Evolutionary conservation across 2,888 invertebrate genomes (phyloP), one percentile per base, ranked within the genome.

Genomic region (Ectropis crepuscularia): DNA sequence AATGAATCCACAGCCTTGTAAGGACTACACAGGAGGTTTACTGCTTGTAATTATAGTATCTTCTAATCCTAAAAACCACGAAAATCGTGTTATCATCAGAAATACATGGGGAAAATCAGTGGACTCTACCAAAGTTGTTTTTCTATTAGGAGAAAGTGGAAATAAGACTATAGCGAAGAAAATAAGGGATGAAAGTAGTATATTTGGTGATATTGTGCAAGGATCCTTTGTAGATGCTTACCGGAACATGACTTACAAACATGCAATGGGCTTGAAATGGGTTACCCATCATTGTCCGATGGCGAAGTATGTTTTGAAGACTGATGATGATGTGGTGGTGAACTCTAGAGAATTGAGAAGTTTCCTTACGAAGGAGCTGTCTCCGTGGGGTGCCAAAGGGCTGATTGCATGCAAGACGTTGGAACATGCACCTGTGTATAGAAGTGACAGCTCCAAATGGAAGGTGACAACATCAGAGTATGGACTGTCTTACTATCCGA

Each of bases 181-280:
- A 39, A 93, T 95, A 74, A 76, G 80, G 5, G 77, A 86, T 6
- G 96, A 97, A 78, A 94, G 94, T 75, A 76, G 77, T 0, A 77
- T 82, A 0, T 92, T 95, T 74, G 91, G 92, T 0, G 97, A 97
- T 77, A 90, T 97, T 55, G 93, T 97, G 12, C 96, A 97, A 78
- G 97, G 97, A 0, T 95, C 93, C 63, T 97, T 97, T 76, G 71
- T 93, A 46, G 97, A 97, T 86, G 94, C 95, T 0, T 97, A 97
- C 78, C 93, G 95, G 54, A 97, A 97, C 83, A 94, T 97, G 87
- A 97, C 97, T 0, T 96, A 97, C 75, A 97, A 97, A 79, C 97
- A 97, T 82, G 95, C 96, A 6, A 96, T 96, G 94, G 96, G 95
- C 0, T 89, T 97, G 49, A 96, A 97, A 79, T 97, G 97, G 95